Base-by-base conservation (phyloP, 2,888 invertebrate species). In the Byasa hedistus region DNA sequence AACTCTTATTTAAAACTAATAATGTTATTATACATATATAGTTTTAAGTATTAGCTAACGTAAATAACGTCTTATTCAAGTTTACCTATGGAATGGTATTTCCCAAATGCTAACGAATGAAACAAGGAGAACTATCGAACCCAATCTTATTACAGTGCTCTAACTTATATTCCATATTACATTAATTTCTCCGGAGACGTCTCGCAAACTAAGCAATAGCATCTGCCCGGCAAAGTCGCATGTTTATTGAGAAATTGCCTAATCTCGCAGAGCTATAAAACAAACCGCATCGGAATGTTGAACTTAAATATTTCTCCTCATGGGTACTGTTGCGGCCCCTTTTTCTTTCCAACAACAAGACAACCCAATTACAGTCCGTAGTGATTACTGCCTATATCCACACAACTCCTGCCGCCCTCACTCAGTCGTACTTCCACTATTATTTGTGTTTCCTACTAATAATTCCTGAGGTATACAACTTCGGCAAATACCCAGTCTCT, bases 181-280 rank as follows among this genome's bases (percentile, higher is more conserved):
- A 86, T 88, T 90, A 86, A 90, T 89, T 88, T 90, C 89, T 89
- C 89, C 78, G 79, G 90, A 90, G 91, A 89, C 88, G 81, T 84
- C 84, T 84, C 82, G 74, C 82, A 83, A 89, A 87, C 84, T 84
- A 85, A 87, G 83, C 83, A 83, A 87, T 83, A 84, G 83, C 86
- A 88, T 83, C 88, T 87, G 87, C 83, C 84, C 82, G 77, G 76
- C 69, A 76, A 76, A 83, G 83, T 88, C 85, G 83, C 85, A 83
- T 89, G 88, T 90, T 90, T 91, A 89, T 90, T 83, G 86, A 88
- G 89, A 84, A 85, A 90, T 88, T 87, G 85, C 85, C 84, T 90
- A 89, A 91, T 91, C 89, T 87, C 84, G 80, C 89, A 89, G 89
- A 89, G 87, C 87, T 87, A 91, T 89, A 89, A 87, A 91, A 90